Evolutionary conservation across 2,113 vertebrate species (phyloP).

Genomic region (Raja brachyura): DNA sequence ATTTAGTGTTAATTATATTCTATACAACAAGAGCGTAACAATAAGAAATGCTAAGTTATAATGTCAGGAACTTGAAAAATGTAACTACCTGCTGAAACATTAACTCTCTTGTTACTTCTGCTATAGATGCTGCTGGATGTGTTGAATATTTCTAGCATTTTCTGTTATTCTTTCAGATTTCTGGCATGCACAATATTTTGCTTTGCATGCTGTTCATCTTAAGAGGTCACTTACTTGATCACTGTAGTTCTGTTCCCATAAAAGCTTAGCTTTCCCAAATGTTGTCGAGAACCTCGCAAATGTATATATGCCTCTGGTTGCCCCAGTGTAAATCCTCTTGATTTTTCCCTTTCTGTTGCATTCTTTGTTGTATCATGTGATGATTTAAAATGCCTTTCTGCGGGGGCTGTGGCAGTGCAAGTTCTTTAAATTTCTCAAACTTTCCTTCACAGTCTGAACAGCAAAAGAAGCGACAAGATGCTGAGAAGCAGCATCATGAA

Average conservation of each 20-base stretch:
- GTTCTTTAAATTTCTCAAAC: not conserved
- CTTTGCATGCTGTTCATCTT: not conserved
- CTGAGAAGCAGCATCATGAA: conserved; percentile 73
- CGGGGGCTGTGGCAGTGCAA: not conserved
- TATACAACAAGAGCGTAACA: no score
- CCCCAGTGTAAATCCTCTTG: not conserved
- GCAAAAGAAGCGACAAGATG: conserved; percentile 76
- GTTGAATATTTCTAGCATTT: no score
- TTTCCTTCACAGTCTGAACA: conserved; percentile 70
- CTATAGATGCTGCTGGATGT: no score
- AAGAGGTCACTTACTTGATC: not conserved
- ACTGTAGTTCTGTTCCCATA: not conserved
- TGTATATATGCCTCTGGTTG: not conserved
- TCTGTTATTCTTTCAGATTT: no score
- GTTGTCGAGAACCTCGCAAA: not conserved
- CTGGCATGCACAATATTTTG: no score
- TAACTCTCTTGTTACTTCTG: no score
- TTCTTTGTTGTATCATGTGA: not conserved
- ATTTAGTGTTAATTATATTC: no score
- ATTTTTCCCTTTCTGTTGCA: not conserved
- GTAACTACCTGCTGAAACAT: not conserved
- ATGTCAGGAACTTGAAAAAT: not conserved
- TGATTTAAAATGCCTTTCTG: not conserved
- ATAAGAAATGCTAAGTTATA: not conserved
- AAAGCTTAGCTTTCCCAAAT: not conserved